Conservation (phyloP, 2,797 vertebrate species). For the Coranthus polyacanthus region DNA sequence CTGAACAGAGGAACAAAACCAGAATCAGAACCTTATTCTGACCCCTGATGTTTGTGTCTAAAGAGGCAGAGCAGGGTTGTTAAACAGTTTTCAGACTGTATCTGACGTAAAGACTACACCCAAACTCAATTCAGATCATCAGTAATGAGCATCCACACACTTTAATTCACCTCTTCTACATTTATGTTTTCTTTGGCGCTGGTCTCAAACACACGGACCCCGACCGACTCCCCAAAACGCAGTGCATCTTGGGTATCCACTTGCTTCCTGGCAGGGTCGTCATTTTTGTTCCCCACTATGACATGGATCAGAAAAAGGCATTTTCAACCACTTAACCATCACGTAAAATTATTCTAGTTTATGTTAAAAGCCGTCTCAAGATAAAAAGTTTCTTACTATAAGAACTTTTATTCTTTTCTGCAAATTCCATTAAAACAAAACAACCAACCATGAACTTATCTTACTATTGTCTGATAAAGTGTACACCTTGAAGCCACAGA, state of each 20-base stretch:
- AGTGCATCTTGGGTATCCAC: constrained; percentile 86
- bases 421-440: background rate
- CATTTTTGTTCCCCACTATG: constrained; percentile 90
- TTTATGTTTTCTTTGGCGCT: constrained; percentile 92
- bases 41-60: background rate
- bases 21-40: background rate
- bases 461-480: background rate
- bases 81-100: too few species aligned
- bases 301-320: background rate
- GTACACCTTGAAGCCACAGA: background rate
- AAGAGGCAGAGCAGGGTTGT: background rate
- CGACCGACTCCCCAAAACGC: constrained; percentile 86
- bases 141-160: too few species aligned
- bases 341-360: too few species aligned
- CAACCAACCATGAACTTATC: background rate
- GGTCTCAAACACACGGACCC: constrained; percentile 88
- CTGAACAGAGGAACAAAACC: constrained; percentile 57
- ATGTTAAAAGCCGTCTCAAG: too few species aligned
- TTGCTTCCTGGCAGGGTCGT: constrained; percentile 84
- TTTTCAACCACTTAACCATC: too few species aligned
- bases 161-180: constrained; percentile 85
- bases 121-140: too few species aligned
- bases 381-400: too few species aligned
- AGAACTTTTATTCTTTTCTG: background rate
- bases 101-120: too few species aligned